A percentile compares a stretch with the other conserved stretches of the same genome.
Conservation (phyloP, 2,113 vertebrate species). For the Ascaphus truei region DNA sequence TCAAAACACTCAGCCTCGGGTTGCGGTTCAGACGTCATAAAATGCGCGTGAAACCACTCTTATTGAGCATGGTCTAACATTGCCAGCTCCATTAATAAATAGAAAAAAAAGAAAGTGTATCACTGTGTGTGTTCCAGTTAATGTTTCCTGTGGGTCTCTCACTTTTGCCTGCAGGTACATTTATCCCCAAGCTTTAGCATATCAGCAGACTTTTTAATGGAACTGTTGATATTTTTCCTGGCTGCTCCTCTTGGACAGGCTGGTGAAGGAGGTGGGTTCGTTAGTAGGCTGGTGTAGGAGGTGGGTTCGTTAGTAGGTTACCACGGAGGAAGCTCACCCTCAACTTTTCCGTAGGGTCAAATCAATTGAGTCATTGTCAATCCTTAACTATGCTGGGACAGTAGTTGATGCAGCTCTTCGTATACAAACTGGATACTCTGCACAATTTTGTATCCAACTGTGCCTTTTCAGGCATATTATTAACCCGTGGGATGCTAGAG, state of each 20-base stretch:
- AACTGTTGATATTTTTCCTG: slow-evolving; percentile 64
- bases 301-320: too few relatives aligned
- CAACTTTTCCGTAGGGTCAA: too few relatives aligned
- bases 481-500: too few relatives aligned
- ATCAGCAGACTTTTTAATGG: slow-evolving; percentile 63
- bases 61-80: background rate
- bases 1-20: background rate
- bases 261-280: background rate
- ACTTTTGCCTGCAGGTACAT: slow-evolving; percentile 55
- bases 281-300: background rate
- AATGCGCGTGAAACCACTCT: background rate
- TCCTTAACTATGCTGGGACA: too few relatives aligned
- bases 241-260: slow-evolving; percentile 45
- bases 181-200: slow-evolving; percentile 54
- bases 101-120: slow-evolving; percentile 5
- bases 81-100: slow-evolving; percentile 8
- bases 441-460: too few relatives aligned
- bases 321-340: too few relatives aligned
- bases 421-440: too few relatives aligned
- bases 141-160: slow-evolving; percentile 51
- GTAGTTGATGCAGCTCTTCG: too few relatives aligned
- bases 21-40: slow-evolving; percentile 9
- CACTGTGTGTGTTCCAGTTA: slow-evolving; percentile 46
- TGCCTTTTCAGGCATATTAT: too few relatives aligned
- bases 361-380: too few relatives aligned